These are phyloP conservation scores for Bovichtus variegatus DNA, from an alignment of 2,797 vertebrate genomes.

Conservation along the genomic window DNA sequence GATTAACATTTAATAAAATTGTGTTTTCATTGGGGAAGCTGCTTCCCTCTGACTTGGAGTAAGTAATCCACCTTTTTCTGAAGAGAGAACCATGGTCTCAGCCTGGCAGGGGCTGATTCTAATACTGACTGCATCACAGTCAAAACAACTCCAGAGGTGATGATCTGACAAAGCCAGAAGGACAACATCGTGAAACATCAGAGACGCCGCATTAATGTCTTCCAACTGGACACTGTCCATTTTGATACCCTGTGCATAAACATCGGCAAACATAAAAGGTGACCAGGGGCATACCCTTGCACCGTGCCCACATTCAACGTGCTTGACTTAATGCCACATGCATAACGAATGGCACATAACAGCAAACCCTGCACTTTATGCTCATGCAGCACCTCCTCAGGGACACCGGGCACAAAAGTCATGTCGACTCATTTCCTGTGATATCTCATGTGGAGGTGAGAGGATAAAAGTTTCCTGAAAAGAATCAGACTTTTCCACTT, in stretches of 20 bases:
- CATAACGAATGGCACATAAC: not conserved
- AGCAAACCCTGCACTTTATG: not conserved
- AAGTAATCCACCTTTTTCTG: not conserved
- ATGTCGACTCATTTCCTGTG: not conserved
- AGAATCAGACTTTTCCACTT: not conserved
- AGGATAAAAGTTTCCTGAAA: not conserved
- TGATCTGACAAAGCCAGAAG: constrained; percentile 43
- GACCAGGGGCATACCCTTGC: not conserved
- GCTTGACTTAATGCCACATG: constrained; percentile 22
- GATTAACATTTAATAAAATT: not conserved
- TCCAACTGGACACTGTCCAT: constrained; percentile 42
- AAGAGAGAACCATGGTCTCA: not conserved
- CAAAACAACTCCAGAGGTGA: constrained; percentile 39
- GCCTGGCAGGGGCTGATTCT: not conserved
- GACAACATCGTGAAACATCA: constrained; percentile 44
- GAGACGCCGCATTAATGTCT: constrained; percentile 40
- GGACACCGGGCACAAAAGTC: not conserved
- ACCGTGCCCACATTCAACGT: not conserved
- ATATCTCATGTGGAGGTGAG: not conserved
- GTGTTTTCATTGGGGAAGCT: not conserved
- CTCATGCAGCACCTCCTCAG: not conserved
- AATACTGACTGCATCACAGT: not conserved
- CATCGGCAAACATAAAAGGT: constrained; percentile 28
- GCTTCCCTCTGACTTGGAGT: constrained; percentile 2
- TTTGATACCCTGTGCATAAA: constrained; percentile 38